Conservation (phyloP, 1,140 invertebrate genomes). For the Drosophila sp. region DNA sequence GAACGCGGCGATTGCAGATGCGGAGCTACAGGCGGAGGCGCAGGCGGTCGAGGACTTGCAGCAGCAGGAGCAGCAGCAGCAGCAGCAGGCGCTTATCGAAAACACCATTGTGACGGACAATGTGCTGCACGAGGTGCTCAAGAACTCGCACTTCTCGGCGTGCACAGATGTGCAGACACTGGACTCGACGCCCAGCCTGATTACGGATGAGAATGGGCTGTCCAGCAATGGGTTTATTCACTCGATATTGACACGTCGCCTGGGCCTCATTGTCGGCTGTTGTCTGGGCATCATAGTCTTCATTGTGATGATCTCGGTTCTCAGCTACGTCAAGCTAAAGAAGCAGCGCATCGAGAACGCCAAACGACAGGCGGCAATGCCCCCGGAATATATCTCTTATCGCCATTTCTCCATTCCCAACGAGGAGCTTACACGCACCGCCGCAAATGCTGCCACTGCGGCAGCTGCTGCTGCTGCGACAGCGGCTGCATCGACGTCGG, state of each 20-base stretch:
- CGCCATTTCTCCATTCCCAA: constrained; percentile 88
- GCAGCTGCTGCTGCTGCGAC: constrained; percentile 40
- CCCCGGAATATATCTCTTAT: constrained; percentile 91
- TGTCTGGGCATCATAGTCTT: constrained; percentile 94
- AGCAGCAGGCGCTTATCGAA: constrained; percentile 66
- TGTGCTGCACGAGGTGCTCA: constrained; percentile 87
- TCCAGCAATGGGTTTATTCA: constrained; percentile 88
- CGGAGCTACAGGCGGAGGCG: constrained; percentile 30
- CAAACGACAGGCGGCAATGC: constrained; percentile 87
- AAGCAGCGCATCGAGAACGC: constrained; percentile 89
- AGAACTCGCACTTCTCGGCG: constrained; percentile 90
- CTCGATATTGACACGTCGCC: constrained; percentile 89
- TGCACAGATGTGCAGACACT: constrained; percentile 92
- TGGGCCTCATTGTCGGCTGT: constrained; percentile 93
- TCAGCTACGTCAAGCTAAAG: constrained; percentile 94
- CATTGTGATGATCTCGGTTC: constrained; percentile 91
- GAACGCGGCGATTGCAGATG: constrained; percentile 13
- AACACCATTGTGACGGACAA: constrained; percentile 84
- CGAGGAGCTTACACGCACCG: constrained; percentile 74
- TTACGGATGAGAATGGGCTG: constrained; percentile 87
- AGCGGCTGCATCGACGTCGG: constrained; percentile 17
- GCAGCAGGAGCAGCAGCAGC: constrained; percentile 23
- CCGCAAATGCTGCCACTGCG: constrained; percentile 38
- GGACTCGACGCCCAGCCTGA: constrained; percentile 88
- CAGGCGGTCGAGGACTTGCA: no score